Base-by-base conservation (phyloP, 2,113 vertebrate genomes). In the Cryptotis parvus region DNA sequence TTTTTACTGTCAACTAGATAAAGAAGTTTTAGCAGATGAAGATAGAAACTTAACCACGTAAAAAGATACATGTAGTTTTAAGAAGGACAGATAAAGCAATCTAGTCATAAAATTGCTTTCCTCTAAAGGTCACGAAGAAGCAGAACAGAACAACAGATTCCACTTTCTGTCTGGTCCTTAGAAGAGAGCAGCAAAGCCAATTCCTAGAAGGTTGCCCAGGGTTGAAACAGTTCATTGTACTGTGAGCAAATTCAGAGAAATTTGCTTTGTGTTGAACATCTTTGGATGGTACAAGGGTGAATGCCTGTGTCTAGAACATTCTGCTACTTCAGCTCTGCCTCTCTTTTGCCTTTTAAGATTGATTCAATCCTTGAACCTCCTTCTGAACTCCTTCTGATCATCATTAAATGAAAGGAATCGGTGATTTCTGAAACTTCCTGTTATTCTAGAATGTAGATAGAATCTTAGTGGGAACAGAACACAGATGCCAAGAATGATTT, bases 51-150 rank as follows among this genome's bases (percentile, higher is more conserved):
- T 45, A 26, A n/a, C n/a, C 72, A 18, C 33, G 31, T 77, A 9
- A 0, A 43, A 93, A 68, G n/a, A 6, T 6, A 61, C 31, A 41
- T 33, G 10, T 35, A 10, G 33, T 87, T 68, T 84, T 76, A 35
- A 74, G 18, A 24, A 84, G 16, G 29, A 84, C 11, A 86, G 33
- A 77, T 58, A 65, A 68, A 37, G 58, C 41, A 43, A 86, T 65
- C 77, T 92, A 41, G 24, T 95, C 84, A 63, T 33, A 72, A 94
- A 76, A 87, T 55, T 65, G 35, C 41, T 52, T 63, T 86, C 39
- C 78, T 15, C 69, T 29, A 84, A 79, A 43, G 39, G 16, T 1
- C 24, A 20, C 74, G 27, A 75, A 78, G 52, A 24, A 79, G 10
- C 11, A 65, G 9, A 15, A 43, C 11, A 29, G 9, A 20, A 33